Evolutionary conservation across 1,140 invertebrate species (phyloP).

Genomic region (Notospermus geniculatus): DNA sequence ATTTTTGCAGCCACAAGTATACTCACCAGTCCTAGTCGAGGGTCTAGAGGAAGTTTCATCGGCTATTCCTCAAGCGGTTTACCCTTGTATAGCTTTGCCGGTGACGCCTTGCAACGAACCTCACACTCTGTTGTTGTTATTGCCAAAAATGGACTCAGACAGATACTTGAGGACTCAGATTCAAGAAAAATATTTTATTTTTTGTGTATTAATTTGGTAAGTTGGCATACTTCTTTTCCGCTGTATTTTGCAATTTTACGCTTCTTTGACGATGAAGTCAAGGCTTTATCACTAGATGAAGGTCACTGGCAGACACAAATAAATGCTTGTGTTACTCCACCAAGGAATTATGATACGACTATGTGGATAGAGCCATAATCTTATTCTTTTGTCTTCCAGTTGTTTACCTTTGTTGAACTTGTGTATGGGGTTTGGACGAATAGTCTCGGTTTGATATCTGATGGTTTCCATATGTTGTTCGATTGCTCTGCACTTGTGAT

Average conservation of each 20-base stretch:
- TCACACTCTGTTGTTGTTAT: conserved; percentile 53
- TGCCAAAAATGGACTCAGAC: conserved; percentile 49
- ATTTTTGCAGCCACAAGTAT: conserved; percentile 53
- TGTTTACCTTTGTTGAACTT: conserved; percentile 86
- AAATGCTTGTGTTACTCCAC: too few relatives aligned
- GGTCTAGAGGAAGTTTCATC: conserved; percentile 55
- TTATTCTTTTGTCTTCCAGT: conserved; percentile 29
- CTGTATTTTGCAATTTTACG: too few relatives aligned
- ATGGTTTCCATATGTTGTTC: conserved; percentile 99
- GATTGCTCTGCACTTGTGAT: conserved; percentile 94
- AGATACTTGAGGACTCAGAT: conserved; percentile 57
- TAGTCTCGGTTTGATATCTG: conserved; percentile 90
- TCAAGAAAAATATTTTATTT: conserved; percentile 62
- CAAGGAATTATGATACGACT: too few relatives aligned
- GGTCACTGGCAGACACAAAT: too few relatives aligned
- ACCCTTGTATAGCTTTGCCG: conserved; percentile 58
- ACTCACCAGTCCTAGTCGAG: conserved; percentile 44
- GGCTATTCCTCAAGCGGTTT: conserved; percentile 57
- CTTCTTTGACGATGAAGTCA: too few relatives aligned
- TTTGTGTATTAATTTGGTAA: conserved; percentile 60
- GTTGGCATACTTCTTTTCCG: conserved; percentile 11
- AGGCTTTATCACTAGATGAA: too few relatives aligned
- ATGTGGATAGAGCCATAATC: too few relatives aligned
- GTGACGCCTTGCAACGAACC: conserved; percentile 57
- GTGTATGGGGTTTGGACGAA: conserved; percentile 95